A percentile compares a stretch with the other conserved stretches of the same genome.
Conservation (phyloP, 2,797 vertebrate genomes). For the Sebastes nivosus region DNA sequence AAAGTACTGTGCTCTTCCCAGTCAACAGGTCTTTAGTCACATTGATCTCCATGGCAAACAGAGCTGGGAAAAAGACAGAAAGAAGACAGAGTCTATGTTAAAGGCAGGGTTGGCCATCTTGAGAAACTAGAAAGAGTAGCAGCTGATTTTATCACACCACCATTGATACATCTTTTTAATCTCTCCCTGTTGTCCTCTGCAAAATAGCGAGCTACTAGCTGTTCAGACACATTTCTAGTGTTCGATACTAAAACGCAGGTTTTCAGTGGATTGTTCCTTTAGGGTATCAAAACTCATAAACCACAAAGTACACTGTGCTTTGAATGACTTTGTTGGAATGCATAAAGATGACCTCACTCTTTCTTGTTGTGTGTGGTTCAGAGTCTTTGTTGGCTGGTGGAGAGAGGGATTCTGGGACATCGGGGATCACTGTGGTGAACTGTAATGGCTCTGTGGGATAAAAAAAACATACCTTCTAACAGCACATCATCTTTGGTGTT, state of each 20-base stretch:
- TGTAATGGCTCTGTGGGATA: conserved; percentile 72
- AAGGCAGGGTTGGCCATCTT: neutral
- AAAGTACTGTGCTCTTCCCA: conserved; percentile 85
- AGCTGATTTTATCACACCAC: neutral
- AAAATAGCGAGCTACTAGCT: neutral
- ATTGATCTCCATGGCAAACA: conserved; percentile 85
- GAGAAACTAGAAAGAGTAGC: no score
- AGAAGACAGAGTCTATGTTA: neutral
- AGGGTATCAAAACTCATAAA: neutral
- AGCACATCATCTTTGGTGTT: neutral
- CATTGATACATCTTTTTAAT: no score
- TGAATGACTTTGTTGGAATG: neutral
- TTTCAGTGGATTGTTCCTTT: neutral
- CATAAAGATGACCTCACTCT: conserved; percentile 72
- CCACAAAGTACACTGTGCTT: neutral
- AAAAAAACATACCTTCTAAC: neutral
- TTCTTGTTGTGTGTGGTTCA: conserved; percentile 75
- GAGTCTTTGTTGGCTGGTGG: conserved; percentile 54
- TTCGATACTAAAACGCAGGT: neutral
- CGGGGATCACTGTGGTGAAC: conserved; percentile 78
- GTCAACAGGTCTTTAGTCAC: conserved; percentile 85
- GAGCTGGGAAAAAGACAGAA: conserved; percentile 39
- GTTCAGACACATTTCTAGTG: neutral
- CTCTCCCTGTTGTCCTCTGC: neutral
- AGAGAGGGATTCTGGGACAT: conserved; percentile 78